phyloP scores from a whole-genome alignment of 1,140 invertebrate genomes.

The Drosophila yakuba region DNA sequence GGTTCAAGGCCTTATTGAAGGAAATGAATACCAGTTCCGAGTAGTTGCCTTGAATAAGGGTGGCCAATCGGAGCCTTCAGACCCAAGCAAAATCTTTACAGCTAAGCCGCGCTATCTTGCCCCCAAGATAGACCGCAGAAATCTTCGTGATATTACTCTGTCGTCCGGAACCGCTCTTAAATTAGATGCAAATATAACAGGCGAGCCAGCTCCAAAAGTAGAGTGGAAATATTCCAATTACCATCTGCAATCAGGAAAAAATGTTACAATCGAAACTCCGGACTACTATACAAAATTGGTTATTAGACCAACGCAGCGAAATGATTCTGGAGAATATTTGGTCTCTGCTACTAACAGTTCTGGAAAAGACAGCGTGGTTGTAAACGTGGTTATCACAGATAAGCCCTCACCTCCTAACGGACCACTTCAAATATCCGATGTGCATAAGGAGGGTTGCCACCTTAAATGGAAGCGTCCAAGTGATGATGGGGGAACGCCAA shows the following conservation, averaged over 20 bases:
- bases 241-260: constrained; percentile 85
- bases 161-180: constrained; percentile 97
- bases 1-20: constrained; percentile 96
- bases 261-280: constrained; percentile 91
- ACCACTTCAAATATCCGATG: constrained; percentile 93
- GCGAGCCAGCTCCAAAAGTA: constrained; percentile 95
- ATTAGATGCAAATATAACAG: constrained; percentile 95
- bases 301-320: constrained; percentile 91
- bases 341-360: constrained; percentile 93
- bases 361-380: constrained; percentile 94
- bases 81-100: constrained; percentile 94
- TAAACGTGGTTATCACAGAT: constrained; percentile 96
- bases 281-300: constrained; percentile 95
- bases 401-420: constrained; percentile 95
- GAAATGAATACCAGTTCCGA: constrained; percentile 99
- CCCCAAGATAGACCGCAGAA: constrained; percentile 97
- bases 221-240: constrained; percentile 93
- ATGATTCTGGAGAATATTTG: constrained; percentile 95
- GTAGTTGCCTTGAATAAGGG: constrained; percentile 98
- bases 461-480: constrained; percentile 97
- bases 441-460: constrained; percentile 96
- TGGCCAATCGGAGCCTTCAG: constrained; percentile 94
- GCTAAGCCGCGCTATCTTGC: constrained; percentile 96
- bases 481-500: constrained; percentile 94
- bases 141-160: constrained; percentile 94